Evolutionary conservation across 2,888 invertebrate species (phyloP).

Genomic region (Esperia sulphurella): DNA sequence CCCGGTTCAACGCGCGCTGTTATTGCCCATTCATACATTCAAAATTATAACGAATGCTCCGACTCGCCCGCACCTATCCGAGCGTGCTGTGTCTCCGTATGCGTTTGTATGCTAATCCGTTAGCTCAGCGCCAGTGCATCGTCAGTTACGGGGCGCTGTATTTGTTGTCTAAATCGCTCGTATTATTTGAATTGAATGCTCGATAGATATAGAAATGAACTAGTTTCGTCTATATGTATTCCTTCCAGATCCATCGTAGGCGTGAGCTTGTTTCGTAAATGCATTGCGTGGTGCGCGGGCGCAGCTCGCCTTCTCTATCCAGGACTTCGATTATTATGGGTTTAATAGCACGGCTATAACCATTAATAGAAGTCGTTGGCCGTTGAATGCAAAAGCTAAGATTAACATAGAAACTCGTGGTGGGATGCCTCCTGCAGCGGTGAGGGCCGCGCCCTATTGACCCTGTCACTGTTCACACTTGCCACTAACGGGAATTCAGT

Average conservation of each 20-base stretch:
- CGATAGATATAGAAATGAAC: constrained; percentile 73
- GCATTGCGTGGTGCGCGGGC: constrained; percentile 59
- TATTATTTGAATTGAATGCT: constrained; percentile 78
- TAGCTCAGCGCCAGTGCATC: constrained; percentile 68
- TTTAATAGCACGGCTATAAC: constrained; percentile 64
- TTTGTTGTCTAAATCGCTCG: constrained; percentile 75
- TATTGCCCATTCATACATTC: constrained; percentile 79
- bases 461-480: constrained; percentile 70
- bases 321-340: constrained; percentile 48
- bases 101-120: constrained; percentile 76
- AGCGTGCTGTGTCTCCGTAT: constrained; percentile 57
- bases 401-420: constrained; percentile 75
- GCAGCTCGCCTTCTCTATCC: constrained; percentile 37
- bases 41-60: constrained; percentile 73
- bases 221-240: constrained; percentile 61
- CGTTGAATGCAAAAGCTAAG: constrained; percentile 62
- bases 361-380: constrained; percentile 70
- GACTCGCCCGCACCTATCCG: constrained; percentile 72
- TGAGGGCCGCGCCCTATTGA: constrained; percentile 70
- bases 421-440: constrained; percentile 48
- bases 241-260: constrained; percentile 57
- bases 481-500: constrained; percentile 69
- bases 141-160: constrained; percentile 66
- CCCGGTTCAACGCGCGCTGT: constrained; percentile 51
- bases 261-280: constrained; percentile 66